Conservation (phyloP, 2,797 vertebrate species). For the Artibeus jamaicensis region DNA sequence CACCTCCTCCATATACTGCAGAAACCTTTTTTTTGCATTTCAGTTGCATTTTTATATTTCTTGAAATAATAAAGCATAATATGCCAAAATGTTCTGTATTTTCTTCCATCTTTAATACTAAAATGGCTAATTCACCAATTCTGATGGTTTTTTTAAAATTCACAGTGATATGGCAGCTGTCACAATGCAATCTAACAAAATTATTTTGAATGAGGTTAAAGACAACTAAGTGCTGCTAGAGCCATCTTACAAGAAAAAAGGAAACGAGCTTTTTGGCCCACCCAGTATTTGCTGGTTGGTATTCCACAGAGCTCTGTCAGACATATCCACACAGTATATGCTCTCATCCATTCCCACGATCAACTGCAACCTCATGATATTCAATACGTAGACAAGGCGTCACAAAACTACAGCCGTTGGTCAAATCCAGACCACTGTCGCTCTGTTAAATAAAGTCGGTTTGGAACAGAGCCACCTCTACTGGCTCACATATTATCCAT, state of each 20-base stretch:
- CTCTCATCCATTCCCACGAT: background rate
- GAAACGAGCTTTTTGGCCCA: too few species aligned
- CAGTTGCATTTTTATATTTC: background rate
- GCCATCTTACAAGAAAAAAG: too few species aligned
- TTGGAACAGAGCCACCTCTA: background rate
- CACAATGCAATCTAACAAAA: background rate
- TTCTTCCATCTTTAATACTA: background rate
- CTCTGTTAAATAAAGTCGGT: background rate
- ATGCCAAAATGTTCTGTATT: background rate
- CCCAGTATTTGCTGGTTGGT: background rate
- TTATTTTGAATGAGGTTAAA: background rate
- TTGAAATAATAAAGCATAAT: background rate
- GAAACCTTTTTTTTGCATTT: background rate
- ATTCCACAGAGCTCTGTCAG: background rate
- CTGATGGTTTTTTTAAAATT: background rate
- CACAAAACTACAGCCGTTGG: background rate
- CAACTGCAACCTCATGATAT: background rate
- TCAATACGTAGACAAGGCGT: background rate
- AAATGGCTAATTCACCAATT: background rate
- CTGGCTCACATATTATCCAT: rapidly evolving
- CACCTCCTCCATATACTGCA: background rate
- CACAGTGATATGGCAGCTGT: background rate
- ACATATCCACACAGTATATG: rapidly evolving
- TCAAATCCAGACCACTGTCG: background rate
- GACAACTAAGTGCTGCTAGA: background rate